Percentiles rank a stretch among this genome's conserved stretches.
phyloP scores from a whole-genome alignment of 2,888 invertebrate species.

The Hyposoter dolosus region DNA sequence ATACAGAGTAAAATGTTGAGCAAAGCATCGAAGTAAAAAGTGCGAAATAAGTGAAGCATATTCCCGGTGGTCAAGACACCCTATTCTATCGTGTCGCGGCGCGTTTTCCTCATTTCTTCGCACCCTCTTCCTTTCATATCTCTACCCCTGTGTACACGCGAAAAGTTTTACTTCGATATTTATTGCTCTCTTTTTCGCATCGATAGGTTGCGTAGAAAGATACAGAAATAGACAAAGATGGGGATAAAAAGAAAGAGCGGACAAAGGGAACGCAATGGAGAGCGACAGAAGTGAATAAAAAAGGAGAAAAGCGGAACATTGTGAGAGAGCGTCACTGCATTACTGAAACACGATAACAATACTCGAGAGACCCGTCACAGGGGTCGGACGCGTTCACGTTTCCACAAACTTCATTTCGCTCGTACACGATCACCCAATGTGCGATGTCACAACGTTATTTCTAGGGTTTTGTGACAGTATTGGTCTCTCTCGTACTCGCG shows the following conservation, averaged over 20 bases:
- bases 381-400: slow-evolving; percentile 75
- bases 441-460: slow-evolving; percentile 45
- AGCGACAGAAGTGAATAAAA: slow-evolving; percentile 44
- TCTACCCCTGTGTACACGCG: slow-evolving; percentile 23
- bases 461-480: slow-evolving; percentile 42
- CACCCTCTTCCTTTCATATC: slow-evolving; percentile 55
- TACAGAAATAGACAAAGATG: slow-evolving; percentile 43
- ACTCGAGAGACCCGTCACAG: slow-evolving; percentile 72
- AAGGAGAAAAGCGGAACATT: slow-evolving; percentile 48
- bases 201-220: slow-evolving; percentile 14
- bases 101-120: slow-evolving; percentile 46
- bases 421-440: slow-evolving; percentile 57
- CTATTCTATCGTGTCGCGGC: slow-evolving; percentile 41
- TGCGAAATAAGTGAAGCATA: slow-evolving; percentile 35
- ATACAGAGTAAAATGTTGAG: slow-evolving; percentile 38
- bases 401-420: slow-evolving; percentile 80
- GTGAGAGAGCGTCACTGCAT: slow-evolving; percentile 68
- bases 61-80: slow-evolving; percentile 46
- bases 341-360: slow-evolving; percentile 79
- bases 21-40: slow-evolving; percentile 30
- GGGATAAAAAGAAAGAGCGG: slow-evolving; percentile 41
- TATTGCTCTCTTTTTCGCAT: slow-evolving; percentile 36
- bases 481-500: slow-evolving; percentile 28
- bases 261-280: slow-evolving; percentile 55
- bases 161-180: slow-evolving; percentile 54